Evolutionary conservation across 2,797 vertebrate species (phyloP), one percentile per base, ranked within the genome.

Genomic region (Phrynocephalus guinanensis): DNA sequence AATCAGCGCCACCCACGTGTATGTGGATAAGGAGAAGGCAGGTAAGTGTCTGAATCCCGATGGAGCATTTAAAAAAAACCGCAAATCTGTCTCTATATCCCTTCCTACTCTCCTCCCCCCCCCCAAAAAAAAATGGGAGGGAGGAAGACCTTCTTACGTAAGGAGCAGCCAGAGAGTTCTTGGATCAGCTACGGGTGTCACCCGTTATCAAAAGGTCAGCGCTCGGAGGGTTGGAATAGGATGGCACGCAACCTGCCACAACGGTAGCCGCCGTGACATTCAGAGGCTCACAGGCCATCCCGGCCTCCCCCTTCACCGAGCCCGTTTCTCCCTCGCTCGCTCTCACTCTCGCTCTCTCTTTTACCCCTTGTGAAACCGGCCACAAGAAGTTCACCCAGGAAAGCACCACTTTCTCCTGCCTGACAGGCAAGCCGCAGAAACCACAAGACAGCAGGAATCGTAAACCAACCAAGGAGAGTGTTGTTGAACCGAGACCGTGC

Each of bases 221-320:
- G 91, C 94, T 95, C 75, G 90, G 90, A 92, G 94, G 52, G 92
- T 89, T 93, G 90, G 93, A 93, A 92, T 92, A n/a, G 93, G 94
- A 93, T 86, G 90, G 95, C 93, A 95, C 90, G 94, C 94, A 93
- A 95, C 85, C 92, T 91, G 87, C 83, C 78, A 9, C 28, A 82
- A 87, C 78, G 70, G 48, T 90, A 89, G 88, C 94, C 86, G 84
- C 22, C 44, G 48, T 92, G 92, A 92, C 94, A 93, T 94, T 92
- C 92, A 91, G 1, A 84, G 48, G 72, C 88, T 82, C 76, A 76
- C 71, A 89, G 38, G 82, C 66, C 44, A 6, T n/a, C 30, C 28
- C 6, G 15, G 26, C 4, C 66, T 28, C 6, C 86, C 82, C 88
- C 63, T 88, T 56, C 85, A 8, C 18, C 82, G 79, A 87, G 60